A percentile compares a stretch with the other conserved stretches of the same genome.
Conservation (phyloP, 30 jellyfish, hydroid and myxozoan species). For the Pelagia noctiluca region DNA sequence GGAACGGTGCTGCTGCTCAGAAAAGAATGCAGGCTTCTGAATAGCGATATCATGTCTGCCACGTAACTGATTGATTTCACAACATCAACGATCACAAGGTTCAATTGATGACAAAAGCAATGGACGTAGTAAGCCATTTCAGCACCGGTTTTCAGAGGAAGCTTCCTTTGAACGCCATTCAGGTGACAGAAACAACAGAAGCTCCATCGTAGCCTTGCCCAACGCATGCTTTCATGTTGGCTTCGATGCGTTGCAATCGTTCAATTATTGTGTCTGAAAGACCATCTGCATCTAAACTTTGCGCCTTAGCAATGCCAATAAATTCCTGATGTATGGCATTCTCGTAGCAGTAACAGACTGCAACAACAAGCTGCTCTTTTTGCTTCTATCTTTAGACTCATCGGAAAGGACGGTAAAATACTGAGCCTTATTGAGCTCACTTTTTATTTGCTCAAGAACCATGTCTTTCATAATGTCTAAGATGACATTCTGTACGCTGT, state of each 20-base stretch:
- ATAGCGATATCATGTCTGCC: slow-evolving; percentile 25
- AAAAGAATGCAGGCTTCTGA: slow-evolving; percentile 41
- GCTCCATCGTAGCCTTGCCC: slow-evolving; percentile 65
- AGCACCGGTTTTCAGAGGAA: slow-evolving; percentile 31
- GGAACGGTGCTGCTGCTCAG: slow-evolving; percentile 52
- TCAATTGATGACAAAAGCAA: slow-evolving; percentile 50
- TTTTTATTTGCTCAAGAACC: slow-evolving; percentile 17
- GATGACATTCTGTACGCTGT: slow-evolving; percentile 15
- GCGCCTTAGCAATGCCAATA: slow-evolving; percentile 40
- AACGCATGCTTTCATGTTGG: neutral
- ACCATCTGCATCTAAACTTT: slow-evolving; percentile 37
- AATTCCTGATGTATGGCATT: slow-evolving; percentile 34
- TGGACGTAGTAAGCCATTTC: slow-evolving; percentile 40
- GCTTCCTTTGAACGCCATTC: slow-evolving; percentile 11
- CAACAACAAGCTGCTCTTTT: slow-evolving; percentile 32
- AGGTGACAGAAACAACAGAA: slow-evolving; percentile 21
- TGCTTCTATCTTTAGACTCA: slow-evolving; percentile 32
- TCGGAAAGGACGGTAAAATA: slow-evolving; percentile 30
- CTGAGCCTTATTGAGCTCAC: neutral
- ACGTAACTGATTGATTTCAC: slow-evolving; percentile 3
- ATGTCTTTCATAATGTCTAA: slow-evolving; percentile 10
- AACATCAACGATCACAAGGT: slow-evolving; percentile 47
- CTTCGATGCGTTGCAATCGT: neutral
- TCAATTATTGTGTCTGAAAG: slow-evolving; percentile 7
- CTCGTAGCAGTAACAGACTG: slow-evolving; percentile 20